Percentiles rank a stretch among this genome's conserved stretches.
These are phyloP conservation scores for Galbula dea DNA, from an alignment of 2,113 vertebrate genomes.

Conservation along the genomic window DNA sequence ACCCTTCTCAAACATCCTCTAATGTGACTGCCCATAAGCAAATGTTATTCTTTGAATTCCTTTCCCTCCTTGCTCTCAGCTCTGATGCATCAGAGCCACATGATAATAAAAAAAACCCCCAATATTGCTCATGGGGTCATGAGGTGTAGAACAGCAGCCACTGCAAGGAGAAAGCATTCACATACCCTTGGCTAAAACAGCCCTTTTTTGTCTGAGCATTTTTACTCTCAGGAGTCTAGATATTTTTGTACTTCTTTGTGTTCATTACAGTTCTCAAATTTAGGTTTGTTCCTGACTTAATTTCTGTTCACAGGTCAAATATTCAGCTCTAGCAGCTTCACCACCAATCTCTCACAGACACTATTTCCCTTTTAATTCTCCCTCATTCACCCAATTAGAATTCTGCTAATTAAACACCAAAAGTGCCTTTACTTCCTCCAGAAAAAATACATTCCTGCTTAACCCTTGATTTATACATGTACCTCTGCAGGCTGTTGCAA, in stretches of 20 bases:
- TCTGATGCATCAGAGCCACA: neutral
- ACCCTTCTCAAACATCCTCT: neutral
- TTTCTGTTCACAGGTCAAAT: neutral
- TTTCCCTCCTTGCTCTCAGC: neutral
- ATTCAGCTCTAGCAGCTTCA: neutral
- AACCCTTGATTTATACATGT: constrained; percentile 11
- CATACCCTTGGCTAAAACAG: neutral
- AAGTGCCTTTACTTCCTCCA: constrained; percentile 2
- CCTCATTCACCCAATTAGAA: constrained; percentile 27
- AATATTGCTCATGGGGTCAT: neutral
- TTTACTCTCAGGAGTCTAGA: neutral
- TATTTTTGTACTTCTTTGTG: neutral
- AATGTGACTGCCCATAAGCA: neutral
- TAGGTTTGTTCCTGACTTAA: neutral
- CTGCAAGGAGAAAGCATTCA: neutral
- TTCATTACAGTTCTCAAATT: neutral
- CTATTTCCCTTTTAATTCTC: constrained; percentile 16
- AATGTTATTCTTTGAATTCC: neutral
- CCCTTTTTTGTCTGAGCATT: neutral
- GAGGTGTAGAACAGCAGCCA: neutral
- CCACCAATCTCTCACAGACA: neutral
- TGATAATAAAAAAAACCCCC: neutral
- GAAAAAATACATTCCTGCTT: neutral
- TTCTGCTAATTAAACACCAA: constrained; percentile 25
- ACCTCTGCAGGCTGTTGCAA: neutral